Conservation (phyloP, 2,113 vertebrate species). For the Syrrhaptes paradoxus region DNA sequence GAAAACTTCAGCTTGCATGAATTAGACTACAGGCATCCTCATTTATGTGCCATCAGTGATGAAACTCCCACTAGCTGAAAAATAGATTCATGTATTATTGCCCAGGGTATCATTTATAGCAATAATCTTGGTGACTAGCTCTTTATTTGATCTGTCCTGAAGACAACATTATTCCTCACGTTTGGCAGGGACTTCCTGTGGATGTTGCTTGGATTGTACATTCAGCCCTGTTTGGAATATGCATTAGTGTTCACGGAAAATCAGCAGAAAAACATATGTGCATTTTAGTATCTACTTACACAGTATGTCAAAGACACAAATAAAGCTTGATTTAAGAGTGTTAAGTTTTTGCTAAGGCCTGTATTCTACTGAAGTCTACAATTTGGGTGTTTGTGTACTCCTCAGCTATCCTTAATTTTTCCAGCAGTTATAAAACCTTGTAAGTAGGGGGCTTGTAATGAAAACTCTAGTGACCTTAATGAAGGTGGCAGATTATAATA, state of each 20-base stretch:
- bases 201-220: not conserved
- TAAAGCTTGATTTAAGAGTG: not conserved
- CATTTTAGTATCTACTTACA: not conserved
- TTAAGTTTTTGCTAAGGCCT: not conserved
- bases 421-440: not conserved
- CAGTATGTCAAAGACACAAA: not conserved
- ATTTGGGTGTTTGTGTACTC: not conserved
- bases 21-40: not conserved
- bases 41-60: slow-evolving; percentile 11
- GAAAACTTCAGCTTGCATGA: not conserved
- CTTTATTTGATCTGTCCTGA: slow-evolving; percentile 13
- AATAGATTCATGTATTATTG: not conserved
- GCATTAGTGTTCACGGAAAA: not conserved
- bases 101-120: slow-evolving; percentile 1
- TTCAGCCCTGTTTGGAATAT: not conserved
- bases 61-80: slow-evolving; percentile 7
- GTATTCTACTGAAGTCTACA: not conserved
- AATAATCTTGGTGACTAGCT: slow-evolving; percentile 8
- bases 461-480: not conserved
- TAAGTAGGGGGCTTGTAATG: not conserved
- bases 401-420: not conserved
- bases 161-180: not conserved
- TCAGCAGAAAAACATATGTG: not conserved
- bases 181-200: slow-evolving; percentile 2
- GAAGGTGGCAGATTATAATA: slow-evolving; percentile 10